Conservation (phyloP, 2,888 invertebrate species). For the Eumacrocentrus americanus region DNA sequence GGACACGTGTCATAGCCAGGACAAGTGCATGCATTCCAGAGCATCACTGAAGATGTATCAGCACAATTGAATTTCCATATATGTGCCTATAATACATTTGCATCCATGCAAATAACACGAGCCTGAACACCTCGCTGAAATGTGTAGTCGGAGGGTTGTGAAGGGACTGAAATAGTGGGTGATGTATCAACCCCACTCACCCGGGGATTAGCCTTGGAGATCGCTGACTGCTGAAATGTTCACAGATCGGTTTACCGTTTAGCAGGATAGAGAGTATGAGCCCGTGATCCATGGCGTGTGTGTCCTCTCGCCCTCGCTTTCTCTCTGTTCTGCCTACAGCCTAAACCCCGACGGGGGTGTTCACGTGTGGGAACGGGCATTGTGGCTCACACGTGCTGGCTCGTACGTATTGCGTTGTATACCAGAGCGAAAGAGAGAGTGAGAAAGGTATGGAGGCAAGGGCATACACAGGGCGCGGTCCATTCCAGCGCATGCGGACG, state of each 20-base stretch:
- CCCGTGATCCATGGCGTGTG: slow-evolving; percentile 51
- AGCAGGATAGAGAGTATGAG: slow-evolving; percentile 59
- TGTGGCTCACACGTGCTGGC: slow-evolving; percentile 67
- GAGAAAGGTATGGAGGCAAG: slow-evolving; percentile 40
- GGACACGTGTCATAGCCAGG: slow-evolving; percentile 18
- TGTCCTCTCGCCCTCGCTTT: slow-evolving; percentile 19
- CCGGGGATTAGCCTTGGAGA: slow-evolving; percentile 59
- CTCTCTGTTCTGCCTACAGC: slow-evolving; percentile 16
- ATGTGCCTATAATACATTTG: background rate
- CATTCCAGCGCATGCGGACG: slow-evolving; percentile 57
- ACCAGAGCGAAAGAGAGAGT: slow-evolving; percentile 15
- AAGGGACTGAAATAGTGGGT: slow-evolving; percentile 34
- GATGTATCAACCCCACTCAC: slow-evolving; percentile 57
- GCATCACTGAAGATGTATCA: no score
- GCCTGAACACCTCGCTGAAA: slow-evolving; percentile 25
- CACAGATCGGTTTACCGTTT: slow-evolving; percentile 62
- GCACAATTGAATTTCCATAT: slow-evolving; percentile 22
- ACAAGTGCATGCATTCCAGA: background rate
- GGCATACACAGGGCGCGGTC: slow-evolving; percentile 54
- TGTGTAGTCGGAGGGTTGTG: slow-evolving; percentile 12
- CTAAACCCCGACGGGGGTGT: slow-evolving; percentile 30
- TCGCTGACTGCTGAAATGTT: slow-evolving; percentile 61
- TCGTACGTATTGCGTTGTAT: slow-evolving; percentile 44
- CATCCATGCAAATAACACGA: slow-evolving; percentile 11
- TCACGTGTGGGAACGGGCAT: slow-evolving; percentile 65